Conservation (phyloP, 2,888 invertebrate genomes). For the Bombylius major region DNA sequence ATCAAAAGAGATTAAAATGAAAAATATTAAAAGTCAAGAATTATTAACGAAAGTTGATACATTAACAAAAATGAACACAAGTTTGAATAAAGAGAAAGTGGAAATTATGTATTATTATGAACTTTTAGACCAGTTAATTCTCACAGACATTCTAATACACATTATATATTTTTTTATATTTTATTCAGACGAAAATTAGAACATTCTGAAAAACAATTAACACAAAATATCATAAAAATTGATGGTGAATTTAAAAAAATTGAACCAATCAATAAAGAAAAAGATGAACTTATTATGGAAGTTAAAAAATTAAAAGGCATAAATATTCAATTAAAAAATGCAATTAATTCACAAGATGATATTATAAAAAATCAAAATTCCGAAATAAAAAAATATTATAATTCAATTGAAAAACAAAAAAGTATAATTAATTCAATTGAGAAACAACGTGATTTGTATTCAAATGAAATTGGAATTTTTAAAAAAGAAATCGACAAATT, state of each 20-base stretch:
- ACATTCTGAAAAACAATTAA: no score
- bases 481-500: constrained; percentile 21
- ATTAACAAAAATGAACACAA: no score
- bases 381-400: constrained; percentile 24
- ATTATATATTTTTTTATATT: no score
- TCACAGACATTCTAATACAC: no score
- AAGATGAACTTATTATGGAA: constrained; percentile 24
- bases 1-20: background rate
- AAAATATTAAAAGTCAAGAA: background rate
- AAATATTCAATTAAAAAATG: constrained; percentile 23
- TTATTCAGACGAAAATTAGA: no score
- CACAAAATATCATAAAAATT: background rate
- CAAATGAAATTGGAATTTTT: constrained; percentile 21
- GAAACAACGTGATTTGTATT: constrained; percentile 24
- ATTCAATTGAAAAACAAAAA: constrained; percentile 21
- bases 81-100: no score
- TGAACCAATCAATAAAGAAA: constrained; percentile 25
- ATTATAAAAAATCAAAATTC: constrained; percentile 23
- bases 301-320: constrained; percentile 23
- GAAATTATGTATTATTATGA: no score
- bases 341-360: constrained; percentile 24
- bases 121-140: no score
- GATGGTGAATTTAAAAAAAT: constrained; percentile 12
- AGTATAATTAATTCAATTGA: constrained; percentile 16
- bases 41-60: background rate